Conservation (phyloP, 92 coral and sea anemone genomes). For the Actinernus sp. region DNA sequence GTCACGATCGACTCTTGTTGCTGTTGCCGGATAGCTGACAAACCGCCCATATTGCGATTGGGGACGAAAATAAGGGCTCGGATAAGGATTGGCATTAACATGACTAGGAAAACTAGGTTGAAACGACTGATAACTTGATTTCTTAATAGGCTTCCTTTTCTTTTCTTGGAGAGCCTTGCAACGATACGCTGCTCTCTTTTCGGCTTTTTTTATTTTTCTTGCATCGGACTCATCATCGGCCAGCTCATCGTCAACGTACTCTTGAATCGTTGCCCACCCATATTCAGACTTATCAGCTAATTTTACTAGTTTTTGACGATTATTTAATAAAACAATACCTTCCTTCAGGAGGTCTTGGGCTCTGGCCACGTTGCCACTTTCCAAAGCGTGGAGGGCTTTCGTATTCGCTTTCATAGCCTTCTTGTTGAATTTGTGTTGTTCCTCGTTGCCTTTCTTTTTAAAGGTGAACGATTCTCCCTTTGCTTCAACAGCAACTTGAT, state of each 20-base stretch:
- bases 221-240: slow-evolving; percentile 47
- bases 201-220: slow-evolving; percentile 19
- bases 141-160: no score
- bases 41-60: no score
- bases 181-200: slow-evolving; percentile 1
- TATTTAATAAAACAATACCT: slow-evolving; percentile 29
- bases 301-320: slow-evolving; percentile 19
- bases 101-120: no score
- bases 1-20: no score
- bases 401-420: slow-evolving; percentile 16
- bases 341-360: slow-evolving; percentile 21
- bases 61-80: slow-evolving; percentile 25
- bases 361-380: slow-evolving; percentile 12
- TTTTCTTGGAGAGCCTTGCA: no score
- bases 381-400: slow-evolving; percentile 37
- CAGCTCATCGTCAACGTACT: no score
- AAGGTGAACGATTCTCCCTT: slow-evolving; percentile 11
- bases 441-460: slow-evolving; percentile 44
- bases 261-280: no score
- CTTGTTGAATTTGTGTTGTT: slow-evolving; percentile 42
- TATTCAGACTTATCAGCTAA: no score
- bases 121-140: no score
- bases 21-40: no score
- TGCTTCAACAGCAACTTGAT: slow-evolving; percentile 24
- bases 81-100: background rate